Evolutionary conservation across 2,113 vertebrate genomes (phyloP).

Genomic region (Lathamus discolor): DNA sequence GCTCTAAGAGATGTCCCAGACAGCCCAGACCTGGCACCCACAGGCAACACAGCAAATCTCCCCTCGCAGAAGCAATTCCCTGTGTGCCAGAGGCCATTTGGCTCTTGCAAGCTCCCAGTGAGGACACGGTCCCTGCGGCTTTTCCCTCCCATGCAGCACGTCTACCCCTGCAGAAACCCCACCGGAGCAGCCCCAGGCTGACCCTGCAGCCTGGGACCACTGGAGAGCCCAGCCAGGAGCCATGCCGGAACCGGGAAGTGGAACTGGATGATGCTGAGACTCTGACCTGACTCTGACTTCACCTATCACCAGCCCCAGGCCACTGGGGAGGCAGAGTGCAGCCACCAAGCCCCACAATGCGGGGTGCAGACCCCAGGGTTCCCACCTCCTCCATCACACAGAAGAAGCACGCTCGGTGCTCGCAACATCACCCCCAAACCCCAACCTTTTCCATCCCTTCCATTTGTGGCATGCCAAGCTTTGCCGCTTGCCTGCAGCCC

Average conservation of each 20-base stretch:
- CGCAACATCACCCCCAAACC: background rate
- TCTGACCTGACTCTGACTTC: background rate
- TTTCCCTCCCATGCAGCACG: background rate
- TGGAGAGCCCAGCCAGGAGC: background rate
- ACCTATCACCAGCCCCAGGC: accelerated
- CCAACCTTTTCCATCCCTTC: background rate
- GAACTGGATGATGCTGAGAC: background rate
- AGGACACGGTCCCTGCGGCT: accelerated
- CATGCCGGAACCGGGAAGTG: background rate
- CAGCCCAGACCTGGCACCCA: background rate
- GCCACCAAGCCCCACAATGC: accelerated
- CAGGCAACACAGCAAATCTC: background rate
- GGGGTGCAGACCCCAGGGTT: background rate
- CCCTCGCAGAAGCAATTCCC: background rate
- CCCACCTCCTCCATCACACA: background rate
- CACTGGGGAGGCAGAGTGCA: accelerated
- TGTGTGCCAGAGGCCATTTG: accelerated
- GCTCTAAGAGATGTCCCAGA: background rate
- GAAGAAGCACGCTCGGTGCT: accelerated
- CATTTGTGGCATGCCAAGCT: background rate
- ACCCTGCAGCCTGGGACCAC: background rate
- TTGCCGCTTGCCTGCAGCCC: background rate
- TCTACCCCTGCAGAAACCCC: background rate
- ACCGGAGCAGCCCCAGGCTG: background rate
- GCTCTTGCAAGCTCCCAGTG: background rate